Conservation (phyloP, 2,888 invertebrate species). For the Thalpophila matura region DNA sequence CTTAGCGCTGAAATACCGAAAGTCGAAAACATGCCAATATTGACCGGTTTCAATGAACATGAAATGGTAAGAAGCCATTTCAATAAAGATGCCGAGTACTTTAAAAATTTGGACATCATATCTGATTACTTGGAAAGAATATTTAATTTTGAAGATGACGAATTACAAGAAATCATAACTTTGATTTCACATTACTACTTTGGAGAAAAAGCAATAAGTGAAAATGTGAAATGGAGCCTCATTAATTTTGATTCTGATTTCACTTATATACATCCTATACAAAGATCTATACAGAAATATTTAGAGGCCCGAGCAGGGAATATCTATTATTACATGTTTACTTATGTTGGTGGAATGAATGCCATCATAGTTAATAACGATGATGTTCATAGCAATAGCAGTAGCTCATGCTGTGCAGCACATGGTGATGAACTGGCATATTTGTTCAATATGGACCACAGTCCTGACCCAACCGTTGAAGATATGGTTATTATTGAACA, state of each 20-base stretch:
- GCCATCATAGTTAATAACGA: constrained; percentile 57
- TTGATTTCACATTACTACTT: constrained; percentile 72
- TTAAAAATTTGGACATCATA: constrained; percentile 61
- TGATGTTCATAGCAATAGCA: constrained; percentile 30
- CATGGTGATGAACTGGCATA: constrained; percentile 79
- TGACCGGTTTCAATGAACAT: constrained; percentile 75
- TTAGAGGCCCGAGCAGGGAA: constrained; percentile 61
- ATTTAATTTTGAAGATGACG: constrained; percentile 59
- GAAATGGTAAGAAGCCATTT: constrained; percentile 64
- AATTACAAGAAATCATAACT: constrained; percentile 60
- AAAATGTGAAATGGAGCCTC: constrained; percentile 57
- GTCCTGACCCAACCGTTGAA: constrained; percentile 50
- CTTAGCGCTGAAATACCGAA: constrained; percentile 67
- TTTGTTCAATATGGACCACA: constrained; percentile 66
- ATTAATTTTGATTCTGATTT: constrained; percentile 75
- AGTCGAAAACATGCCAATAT: constrained; percentile 66
- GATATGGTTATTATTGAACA: constrained; percentile 75
- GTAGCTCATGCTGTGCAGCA: constrained; percentile 54
- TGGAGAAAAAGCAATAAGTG: constrained; percentile 67
- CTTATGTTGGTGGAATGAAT: constrained; percentile 57
- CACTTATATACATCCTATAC: constrained; percentile 69
- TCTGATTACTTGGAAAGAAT: constrained; percentile 45
- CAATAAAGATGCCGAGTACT: constrained; percentile 52
- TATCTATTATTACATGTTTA: constrained; percentile 78
- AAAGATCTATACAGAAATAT: constrained; percentile 69